These are phyloP conservation scores for Tortrix viridana DNA, from an alignment of 2,888 invertebrate species.

Conservation along the genomic window DNA sequence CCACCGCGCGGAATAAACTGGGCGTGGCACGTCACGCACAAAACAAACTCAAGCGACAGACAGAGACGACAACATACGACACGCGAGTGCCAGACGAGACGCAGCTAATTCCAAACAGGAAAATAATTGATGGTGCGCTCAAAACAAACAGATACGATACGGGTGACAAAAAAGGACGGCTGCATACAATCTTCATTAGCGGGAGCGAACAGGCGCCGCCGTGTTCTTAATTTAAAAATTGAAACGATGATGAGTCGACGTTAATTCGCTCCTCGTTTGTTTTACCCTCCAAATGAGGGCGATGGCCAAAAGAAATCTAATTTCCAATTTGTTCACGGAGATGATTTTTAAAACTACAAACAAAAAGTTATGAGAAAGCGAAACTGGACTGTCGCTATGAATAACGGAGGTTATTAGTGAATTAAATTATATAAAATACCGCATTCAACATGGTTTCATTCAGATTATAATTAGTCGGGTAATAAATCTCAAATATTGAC, in stretches of 20 bases:
- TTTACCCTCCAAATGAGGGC: slow-evolving; percentile 53
- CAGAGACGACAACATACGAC: slow-evolving; percentile 54
- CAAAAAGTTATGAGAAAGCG: slow-evolving; percentile 71
- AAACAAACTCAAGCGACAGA: slow-evolving; percentile 78
- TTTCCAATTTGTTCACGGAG: slow-evolving; percentile 69
- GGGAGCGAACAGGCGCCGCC: slow-evolving; percentile 66
- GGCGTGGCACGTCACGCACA: slow-evolving; percentile 82
- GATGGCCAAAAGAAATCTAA: slow-evolving; percentile 62
- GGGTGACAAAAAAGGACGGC: slow-evolving; percentile 81
- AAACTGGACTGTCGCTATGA: slow-evolving; percentile 69
- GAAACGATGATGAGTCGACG: slow-evolving; percentile 75
- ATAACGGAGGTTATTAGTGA: slow-evolving; percentile 63
- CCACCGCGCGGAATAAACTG: slow-evolving; percentile 56
- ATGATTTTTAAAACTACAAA: slow-evolving; percentile 71
- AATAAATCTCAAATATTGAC: slow-evolving; percentile 43
- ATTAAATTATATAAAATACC: slow-evolving; percentile 57
- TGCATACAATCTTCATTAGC: slow-evolving; percentile 76
- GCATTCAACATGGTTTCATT: slow-evolving; percentile 60
- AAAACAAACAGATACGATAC: slow-evolving; percentile 82
- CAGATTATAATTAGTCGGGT: slow-evolving; percentile 59
- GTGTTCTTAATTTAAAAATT: slow-evolving; percentile 66
- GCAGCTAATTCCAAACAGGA: slow-evolving; percentile 78
- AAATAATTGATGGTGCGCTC: slow-evolving; percentile 81
- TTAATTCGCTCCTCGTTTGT: slow-evolving; percentile 59
- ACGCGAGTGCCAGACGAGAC: slow-evolving; percentile 51